Percentiles rank a stretch among this genome's conserved stretches.
Evolutionary conservation across 2,797 vertebrate genomes (phyloP).

Genomic region (Enteromius treurensis): DNA sequence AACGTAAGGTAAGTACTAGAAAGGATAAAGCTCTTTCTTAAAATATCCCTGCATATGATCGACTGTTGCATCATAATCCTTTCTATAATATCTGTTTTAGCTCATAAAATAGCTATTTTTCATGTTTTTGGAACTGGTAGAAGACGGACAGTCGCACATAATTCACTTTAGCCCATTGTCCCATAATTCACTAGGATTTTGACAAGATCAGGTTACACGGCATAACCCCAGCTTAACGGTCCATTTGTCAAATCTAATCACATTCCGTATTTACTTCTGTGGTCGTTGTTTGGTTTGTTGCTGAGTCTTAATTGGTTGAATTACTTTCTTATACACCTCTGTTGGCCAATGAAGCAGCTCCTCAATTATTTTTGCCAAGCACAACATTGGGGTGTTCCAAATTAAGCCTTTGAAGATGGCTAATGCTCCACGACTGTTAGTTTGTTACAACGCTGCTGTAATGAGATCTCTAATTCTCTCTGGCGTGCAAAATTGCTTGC

Average conservation of each 20-base stretch:
- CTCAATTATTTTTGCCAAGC: conserved; percentile 39
- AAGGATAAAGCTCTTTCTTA: background rate
- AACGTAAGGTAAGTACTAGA: conserved; percentile 53
- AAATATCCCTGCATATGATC: background rate
- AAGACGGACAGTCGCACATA: background rate
- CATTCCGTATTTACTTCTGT: conserved; percentile 22
- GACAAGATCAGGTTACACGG: background rate
- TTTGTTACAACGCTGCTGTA: conserved; percentile 28
- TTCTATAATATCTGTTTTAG: conserved; percentile 1
- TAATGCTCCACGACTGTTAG: conserved; percentile 33
- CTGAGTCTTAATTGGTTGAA: conserved; percentile 5
- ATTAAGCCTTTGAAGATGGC: conserved; percentile 35
- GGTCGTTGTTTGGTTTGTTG: conserved; percentile 15
- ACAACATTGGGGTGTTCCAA: conserved; percentile 27
- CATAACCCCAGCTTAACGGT: conserved; percentile 6
- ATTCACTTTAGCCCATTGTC: background rate
- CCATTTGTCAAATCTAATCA: conserved; percentile 46
- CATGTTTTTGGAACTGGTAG: background rate
- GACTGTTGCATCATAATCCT: conserved; percentile 5
- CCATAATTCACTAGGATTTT: conserved; percentile 27
- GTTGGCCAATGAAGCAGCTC: conserved; percentile 16
- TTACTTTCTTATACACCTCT: conserved; percentile 2
- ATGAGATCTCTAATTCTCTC: conserved; percentile 45
- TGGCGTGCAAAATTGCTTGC: conserved; percentile 7
- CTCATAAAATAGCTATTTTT: background rate